Evolutionary conservation across 2,888 invertebrate genomes (phyloP).

Genomic region (Lithodes maja): DNA sequence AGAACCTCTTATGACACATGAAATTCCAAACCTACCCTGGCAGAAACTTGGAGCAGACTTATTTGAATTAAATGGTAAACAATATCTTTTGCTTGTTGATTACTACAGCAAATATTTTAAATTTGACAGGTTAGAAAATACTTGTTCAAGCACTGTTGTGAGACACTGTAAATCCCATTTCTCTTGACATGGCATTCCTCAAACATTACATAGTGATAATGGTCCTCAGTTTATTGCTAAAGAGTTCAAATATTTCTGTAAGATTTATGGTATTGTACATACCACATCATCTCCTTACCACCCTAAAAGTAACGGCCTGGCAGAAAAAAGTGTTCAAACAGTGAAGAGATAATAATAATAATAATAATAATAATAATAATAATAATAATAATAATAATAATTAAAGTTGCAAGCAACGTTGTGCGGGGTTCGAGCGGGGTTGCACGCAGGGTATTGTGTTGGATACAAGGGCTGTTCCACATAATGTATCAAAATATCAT

Average conservation of each 20-base stretch:
- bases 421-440: no score
- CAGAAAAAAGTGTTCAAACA: neutral
- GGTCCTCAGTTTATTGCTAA: conserved; percentile 4
- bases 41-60: conserved; percentile 18
- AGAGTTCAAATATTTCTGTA: neutral
- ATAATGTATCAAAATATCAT: no score
- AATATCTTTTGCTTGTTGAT: conserved; percentile 20
- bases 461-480: no score
- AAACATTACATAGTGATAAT: conserved; percentile 23
- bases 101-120: conserved; percentile 22
- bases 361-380: no score
- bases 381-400: no score
- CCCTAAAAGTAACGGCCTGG: neutral
- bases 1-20: conserved; percentile 14
- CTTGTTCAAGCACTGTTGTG: neutral
- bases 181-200: conserved; percentile 15
- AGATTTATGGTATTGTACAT: neutral
- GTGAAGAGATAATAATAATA: neutral
- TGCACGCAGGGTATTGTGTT: no score
- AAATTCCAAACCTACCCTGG: conserved; percentile 21
- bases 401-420: no score
- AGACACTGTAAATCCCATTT: conserved; percentile 8
- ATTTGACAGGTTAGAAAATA: conserved; percentile 10
- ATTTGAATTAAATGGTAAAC: conserved; percentile 22
- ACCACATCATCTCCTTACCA: conserved; percentile 4